phyloP scores from a whole-genome alignment of 2,113 vertebrate genomes.

The Cariama cristata region DNA sequence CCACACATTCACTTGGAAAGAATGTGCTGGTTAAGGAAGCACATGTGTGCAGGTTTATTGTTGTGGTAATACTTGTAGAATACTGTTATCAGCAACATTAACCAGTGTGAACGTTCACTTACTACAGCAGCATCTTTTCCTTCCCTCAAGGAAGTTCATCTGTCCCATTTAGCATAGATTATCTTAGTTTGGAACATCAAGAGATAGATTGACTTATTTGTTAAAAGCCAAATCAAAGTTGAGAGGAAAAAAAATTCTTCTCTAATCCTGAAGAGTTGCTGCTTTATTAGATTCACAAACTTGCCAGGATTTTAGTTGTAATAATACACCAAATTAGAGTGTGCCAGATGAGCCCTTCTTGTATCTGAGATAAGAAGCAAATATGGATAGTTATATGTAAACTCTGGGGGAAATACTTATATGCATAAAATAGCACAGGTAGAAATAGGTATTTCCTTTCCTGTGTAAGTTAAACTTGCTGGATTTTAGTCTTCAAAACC shows the following conservation, averaged over 20 bases:
- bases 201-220: neutral
- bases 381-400: neutral
- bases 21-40: neutral
- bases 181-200: neutral
- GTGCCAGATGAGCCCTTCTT: neutral
- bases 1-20: neutral
- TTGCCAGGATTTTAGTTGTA: neutral
- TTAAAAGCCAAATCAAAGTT: neutral
- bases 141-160: neutral
- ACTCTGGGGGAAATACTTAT: neutral
- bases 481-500: neutral
- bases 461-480: neutral
- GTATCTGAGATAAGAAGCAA: neutral
- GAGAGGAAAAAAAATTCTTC: neutral
- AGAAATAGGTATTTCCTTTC: neutral
- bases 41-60: neutral
- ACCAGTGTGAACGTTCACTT: neutral
- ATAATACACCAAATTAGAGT: neutral
- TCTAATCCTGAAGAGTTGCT: neutral
- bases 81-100: neutral
- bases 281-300: neutral
- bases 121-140: neutral
- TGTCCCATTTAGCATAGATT: neutral
- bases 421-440: neutral
- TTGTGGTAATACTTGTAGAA: neutral